A percentile compares a stretch with the other conserved stretches of the same genome.
Evolutionary conservation across 2,888 invertebrate species (phyloP).

Genomic region (Girardia tigrina): DNA sequence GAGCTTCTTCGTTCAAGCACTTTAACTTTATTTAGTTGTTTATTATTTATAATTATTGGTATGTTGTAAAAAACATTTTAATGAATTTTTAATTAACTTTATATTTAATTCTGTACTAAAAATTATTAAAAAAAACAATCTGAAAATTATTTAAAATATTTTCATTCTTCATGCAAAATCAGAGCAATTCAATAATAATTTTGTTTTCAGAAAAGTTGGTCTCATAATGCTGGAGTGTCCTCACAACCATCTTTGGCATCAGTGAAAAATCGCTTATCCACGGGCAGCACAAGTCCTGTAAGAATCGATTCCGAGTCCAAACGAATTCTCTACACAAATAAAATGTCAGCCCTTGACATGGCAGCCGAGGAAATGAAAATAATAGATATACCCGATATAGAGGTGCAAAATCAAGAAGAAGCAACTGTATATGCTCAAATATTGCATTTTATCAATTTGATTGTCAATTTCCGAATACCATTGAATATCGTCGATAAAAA

Average conservation of each 20-base stretch:
- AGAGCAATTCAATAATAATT: too few species aligned
- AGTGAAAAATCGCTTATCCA: background rate
- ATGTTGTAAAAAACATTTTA: too few species aligned
- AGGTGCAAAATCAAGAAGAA: slow-evolving; percentile 32
- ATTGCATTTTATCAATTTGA: slow-evolving; percentile 33
- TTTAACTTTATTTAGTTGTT: too few species aligned
- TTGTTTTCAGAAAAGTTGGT: slow-evolving; percentile 10
- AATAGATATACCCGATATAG: background rate
- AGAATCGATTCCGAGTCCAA: background rate
- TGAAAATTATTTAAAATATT: too few species aligned
- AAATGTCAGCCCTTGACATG: slow-evolving; percentile 29
- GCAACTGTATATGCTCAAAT: slow-evolving; percentile 35
- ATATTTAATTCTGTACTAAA: too few species aligned
- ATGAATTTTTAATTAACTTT: too few species aligned
- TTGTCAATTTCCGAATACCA: slow-evolving; percentile 34
- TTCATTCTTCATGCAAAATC: too few species aligned
- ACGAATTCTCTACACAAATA: slow-evolving; percentile 27
- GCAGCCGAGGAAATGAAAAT: slow-evolving; percentile 34
- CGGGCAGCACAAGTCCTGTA: background rate
- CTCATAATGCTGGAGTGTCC: slow-evolving; percentile 1
- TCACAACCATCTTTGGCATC: background rate
- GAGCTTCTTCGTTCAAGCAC: too few species aligned
- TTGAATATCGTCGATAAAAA: slow-evolving; percentile 25
- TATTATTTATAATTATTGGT: too few species aligned
- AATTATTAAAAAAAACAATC: too few species aligned